A percentile compares a stretch with the other conserved stretches of the same genome.
Evolutionary conservation across 2,113 vertebrate species (phyloP).

Genomic region (Sander vitreus): DNA sequence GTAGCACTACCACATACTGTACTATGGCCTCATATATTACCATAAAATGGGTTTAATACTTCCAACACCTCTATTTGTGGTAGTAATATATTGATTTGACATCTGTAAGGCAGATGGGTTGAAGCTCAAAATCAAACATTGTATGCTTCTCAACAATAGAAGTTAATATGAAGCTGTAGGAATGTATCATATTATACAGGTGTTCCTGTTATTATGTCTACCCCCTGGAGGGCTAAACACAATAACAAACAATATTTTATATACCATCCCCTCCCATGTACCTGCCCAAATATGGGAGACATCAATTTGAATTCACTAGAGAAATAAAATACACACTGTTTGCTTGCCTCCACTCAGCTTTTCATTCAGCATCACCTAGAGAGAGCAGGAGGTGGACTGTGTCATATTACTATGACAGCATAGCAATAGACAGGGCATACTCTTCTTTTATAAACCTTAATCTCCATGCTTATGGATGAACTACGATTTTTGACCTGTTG

Average conservation of each 20-base stretch:
- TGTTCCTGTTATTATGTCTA: slow-evolving; percentile 5
- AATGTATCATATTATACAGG: slow-evolving; percentile 10
- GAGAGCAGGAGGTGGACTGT: slow-evolving; percentile 16
- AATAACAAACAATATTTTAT: slow-evolving; percentile 23
- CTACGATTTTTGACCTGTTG: slow-evolving; percentile 39
- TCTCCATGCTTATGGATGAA: slow-evolving; percentile 9
- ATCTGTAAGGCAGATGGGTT: background rate
- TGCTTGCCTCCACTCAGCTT: slow-evolving; percentile 27
- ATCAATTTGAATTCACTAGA: slow-evolving; percentile 51
- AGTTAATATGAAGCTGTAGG: background rate
- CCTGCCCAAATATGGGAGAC: slow-evolving; percentile 30
- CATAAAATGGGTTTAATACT: background rate
- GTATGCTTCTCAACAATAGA: background rate
- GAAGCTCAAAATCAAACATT: background rate
- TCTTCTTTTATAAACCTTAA: slow-evolving; percentile 9
- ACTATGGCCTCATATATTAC: background rate
- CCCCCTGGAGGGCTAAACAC: slow-evolving; percentile 9
- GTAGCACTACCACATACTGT: background rate
- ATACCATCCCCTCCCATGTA: background rate
- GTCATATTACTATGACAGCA: slow-evolving; percentile 26
- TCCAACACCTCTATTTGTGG: background rate
- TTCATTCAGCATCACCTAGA: slow-evolving; percentile 23
- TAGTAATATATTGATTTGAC: background rate
- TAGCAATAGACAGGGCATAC: slow-evolving; percentile 4
- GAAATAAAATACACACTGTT: slow-evolving; percentile 38